Percentiles rank a stretch among this genome's conserved stretches.
Evolutionary conservation across 2,797 vertebrate species (phyloP).

Genomic region (Gymnodraco acuticeps): DNA sequence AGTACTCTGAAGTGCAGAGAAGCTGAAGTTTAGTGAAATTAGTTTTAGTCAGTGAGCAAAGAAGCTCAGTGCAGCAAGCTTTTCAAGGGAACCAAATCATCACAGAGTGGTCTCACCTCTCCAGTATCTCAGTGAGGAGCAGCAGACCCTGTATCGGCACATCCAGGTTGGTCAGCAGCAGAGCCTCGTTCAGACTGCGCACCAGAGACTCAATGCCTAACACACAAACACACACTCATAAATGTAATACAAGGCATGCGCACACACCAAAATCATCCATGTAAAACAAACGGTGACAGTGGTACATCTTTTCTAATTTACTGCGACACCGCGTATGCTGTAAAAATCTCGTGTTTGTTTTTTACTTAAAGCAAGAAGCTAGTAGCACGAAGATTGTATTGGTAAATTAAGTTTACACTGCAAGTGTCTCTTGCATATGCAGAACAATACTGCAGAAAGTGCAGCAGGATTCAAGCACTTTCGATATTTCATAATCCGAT

Average conservation of each 20-base stretch:
- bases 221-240: constrained; percentile 29
- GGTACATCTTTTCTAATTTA: constrained; percentile 55
- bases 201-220: constrained; percentile 93
- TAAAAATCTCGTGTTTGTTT: constrained; percentile 32
- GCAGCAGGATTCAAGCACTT: constrained; percentile 4
- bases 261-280: background rate
- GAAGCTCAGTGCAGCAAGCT: background rate
- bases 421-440: constrained; percentile 22
- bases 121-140: constrained; percentile 91
- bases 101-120: constrained; percentile 83
- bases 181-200: constrained; percentile 88
- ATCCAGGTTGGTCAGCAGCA: constrained; percentile 87
- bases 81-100: background rate
- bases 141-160: constrained; percentile 92
- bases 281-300: constrained; percentile 18
- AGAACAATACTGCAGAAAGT: background rate
- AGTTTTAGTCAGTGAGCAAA: background rate
- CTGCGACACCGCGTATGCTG: constrained; percentile 33
- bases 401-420: constrained; percentile 38
- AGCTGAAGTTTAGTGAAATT: background rate
- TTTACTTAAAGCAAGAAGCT: constrained; percentile 25
- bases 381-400: constrained; percentile 16
- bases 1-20: background rate
- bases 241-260: constrained; percentile 26
- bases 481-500: too few relatives aligned